Base-by-base conservation (phyloP, 2,888 invertebrate species). In the Drosophila merina region DNA sequence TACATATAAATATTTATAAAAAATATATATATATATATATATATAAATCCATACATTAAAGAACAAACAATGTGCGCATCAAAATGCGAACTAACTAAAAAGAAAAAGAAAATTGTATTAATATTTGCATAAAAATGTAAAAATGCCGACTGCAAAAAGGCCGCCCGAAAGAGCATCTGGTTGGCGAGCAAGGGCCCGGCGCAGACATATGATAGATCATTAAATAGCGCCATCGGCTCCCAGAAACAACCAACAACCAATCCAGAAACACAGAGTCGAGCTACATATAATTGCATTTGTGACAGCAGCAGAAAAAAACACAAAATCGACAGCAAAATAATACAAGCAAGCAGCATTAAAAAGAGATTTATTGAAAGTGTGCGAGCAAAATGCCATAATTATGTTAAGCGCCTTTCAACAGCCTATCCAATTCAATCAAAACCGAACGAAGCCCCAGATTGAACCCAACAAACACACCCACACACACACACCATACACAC, bases 361-460 rank as follows among this genome's bases (percentile, higher is more conserved):
- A 50, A 52, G 51, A 75, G 59, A 79, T 71, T 76, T 72, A 83
- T 64, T 59, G 58, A 62, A 75, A 68, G 67, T 71, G 64, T 76
- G 67, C 72, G 66, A 67, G 81, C 78, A 73, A 72, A 82, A 75
- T 59, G 70, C 59, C 69, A 87, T 85, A 83, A 82, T 87, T 87
- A 82, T 81, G 87, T 86, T 77, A 76, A 74, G 76, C 78, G 87
- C 76, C 79, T 73, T 72, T 87, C 73, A 80, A 84, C 66, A 77
- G 87, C 84, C 85, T 76, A 80, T 80, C 58, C 56, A 78, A 82
- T 81, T 69, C 82, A 82, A 78, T 78, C 76, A 78, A 78, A 74
- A 59, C 74, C 64, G 72, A 56, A 33, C 52, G 38, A 60, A 31
- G 62, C 69, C 47, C 64, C 48, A 28, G 60, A 57, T 60, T 28